Base-by-base conservation (phyloP, 2,888 invertebrate species). In the Hoplodrina ambigua region DNA sequence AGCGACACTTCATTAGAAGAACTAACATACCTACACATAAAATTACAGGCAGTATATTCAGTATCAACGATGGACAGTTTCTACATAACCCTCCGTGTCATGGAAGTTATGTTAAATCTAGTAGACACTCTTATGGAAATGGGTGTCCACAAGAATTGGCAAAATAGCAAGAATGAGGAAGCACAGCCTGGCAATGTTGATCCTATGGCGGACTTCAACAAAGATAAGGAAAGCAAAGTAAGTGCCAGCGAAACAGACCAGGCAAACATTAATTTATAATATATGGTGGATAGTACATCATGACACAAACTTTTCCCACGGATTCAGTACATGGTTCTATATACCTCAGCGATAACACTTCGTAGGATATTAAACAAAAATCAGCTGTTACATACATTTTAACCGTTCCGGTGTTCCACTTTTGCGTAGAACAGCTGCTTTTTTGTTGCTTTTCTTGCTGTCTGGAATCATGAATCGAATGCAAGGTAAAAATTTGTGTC, bases 91-190 rank as follows among this genome's bases (percentile, higher is more conserved):
- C 95, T 99, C 30, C 96, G 99, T 33, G 98, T 99, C 4, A 98
- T 99, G 92, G 99, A 99, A 93, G 98, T 98, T 2, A 98, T 99
- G 86, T 94, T 99, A 20, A 99, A 99, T 91, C 96, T 99, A 66
- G 97, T 99, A 7, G 99, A 99, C 88, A 97, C 99, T 0, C 93
- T 99, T 2, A 97, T 99, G 94, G 99, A 99, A 87, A 97, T 99
- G 92, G 98, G 98, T 0, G 97, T 99, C 0, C 94, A 98, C 75
- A 98, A 97, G 85, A 94, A 93, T 81, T 96, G 96, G 94, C 91
- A 94, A 68, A 89, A 84, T 3, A 89, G 87, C 68, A 85, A 84
- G 25, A 71, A 83, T 3, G 97, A 97, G 72, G 96, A 96, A 5
- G 76, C 85, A 4, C 89, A 87, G 56, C 92, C 91, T 0, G 92